These are phyloP conservation scores for Leucoma salicis DNA, from an alignment of 2,888 invertebrate species.

Conservation along the genomic window DNA sequence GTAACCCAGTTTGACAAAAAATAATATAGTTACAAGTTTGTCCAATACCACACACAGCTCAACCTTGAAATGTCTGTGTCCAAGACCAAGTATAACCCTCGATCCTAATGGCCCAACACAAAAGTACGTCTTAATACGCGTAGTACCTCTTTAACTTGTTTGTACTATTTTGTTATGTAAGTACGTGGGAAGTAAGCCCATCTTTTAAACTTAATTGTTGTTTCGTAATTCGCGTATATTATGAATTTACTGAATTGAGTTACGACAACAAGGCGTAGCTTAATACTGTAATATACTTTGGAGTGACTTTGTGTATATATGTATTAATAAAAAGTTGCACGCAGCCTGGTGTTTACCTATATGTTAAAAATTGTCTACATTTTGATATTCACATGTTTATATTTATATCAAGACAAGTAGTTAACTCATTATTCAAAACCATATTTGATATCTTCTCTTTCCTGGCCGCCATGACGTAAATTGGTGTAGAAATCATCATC, in stretches of 20 bases:
- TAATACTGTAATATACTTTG: slow-evolving; percentile 5
- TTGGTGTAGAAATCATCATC: too few relatives aligned
- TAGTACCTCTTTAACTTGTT: slow-evolving; percentile 21
- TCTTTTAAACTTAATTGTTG: slow-evolving; percentile 22
- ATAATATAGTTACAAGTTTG: too few relatives aligned
- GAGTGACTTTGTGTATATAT: background rate
- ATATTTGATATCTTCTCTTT: too few relatives aligned
- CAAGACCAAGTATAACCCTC: too few relatives aligned
- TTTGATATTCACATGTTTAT: background rate
- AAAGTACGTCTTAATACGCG: slow-evolving; percentile 12
- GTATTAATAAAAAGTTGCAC: background rate
- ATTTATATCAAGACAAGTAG: background rate
- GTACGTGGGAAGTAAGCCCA: slow-evolving; percentile 13
- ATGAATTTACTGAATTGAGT: slow-evolving; percentile 8
- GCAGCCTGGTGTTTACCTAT: background rate
- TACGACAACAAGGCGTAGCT: background rate
- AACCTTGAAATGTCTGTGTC: too few relatives aligned
- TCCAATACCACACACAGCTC: too few relatives aligned
- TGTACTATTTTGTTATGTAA: slow-evolving; percentile 10
- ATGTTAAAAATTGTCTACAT: background rate
- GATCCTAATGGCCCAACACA: slow-evolving; percentile 11
- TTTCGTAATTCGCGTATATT: slow-evolving; percentile 6
- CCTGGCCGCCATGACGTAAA: too few relatives aligned
- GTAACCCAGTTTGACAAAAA: too few relatives aligned
- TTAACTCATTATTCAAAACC: too few relatives aligned